Evolutionary conservation across 2,797 vertebrate species (phyloP).

Genomic region (Pelochelys cantorii): DNA sequence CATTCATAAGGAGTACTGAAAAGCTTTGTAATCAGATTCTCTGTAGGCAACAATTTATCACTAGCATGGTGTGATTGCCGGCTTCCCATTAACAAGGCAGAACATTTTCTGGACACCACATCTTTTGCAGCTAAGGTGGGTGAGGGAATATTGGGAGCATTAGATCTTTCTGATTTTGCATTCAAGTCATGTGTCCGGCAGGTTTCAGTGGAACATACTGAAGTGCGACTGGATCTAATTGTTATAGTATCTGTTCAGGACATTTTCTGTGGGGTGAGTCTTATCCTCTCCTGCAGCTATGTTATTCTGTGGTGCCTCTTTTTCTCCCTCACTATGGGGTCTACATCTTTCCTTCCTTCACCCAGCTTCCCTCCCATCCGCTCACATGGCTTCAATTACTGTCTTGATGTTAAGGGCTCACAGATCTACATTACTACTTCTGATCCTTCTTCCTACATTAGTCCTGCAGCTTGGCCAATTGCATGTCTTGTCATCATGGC

Average conservation of each 20-base stretch:
- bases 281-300: not conserved
- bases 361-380: not conserved
- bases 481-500: not conserved
- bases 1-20: not conserved
- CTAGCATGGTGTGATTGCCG: not conserved
- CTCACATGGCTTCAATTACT: not conserved
- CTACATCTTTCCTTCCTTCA: not conserved
- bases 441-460: not conserved
- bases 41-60: accelerated
- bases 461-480: not conserved
- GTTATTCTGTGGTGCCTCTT: accelerated
- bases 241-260: not conserved
- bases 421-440: not conserved
- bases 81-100: not conserved
- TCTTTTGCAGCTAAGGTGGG: not conserved
- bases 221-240: not conserved
- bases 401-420: not conserved
- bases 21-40: not conserved
- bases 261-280: not conserved
- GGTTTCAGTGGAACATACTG: not conserved
- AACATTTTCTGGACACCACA: not conserved
- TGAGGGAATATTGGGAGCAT: not conserved
- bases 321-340: not conserved
- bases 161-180: not conserved
- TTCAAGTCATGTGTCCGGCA: not conserved